A percentile compares a stretch with the other conserved stretches of the same genome.
Evolutionary conservation across 2,888 invertebrate genomes (phyloP).

Genomic region (Oegoconia quadripuncta): DNA sequence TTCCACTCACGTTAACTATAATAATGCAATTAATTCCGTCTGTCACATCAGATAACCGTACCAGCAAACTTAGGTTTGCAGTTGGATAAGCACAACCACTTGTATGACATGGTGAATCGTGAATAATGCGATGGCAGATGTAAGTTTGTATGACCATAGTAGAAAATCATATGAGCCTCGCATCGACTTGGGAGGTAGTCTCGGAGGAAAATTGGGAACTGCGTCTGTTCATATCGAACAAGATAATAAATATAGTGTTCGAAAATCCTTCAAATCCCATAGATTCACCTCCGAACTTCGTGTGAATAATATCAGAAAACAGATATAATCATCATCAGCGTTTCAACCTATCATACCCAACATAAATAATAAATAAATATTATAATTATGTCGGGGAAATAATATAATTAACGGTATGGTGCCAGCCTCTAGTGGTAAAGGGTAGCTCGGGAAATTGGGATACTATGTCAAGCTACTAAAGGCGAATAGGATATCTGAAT

Average conservation of each 20-base stretch:
- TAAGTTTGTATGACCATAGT: conserved; percentile 29
- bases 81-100: conserved; percentile 2
- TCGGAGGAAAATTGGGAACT: conserved; percentile 44
- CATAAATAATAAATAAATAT: no score
- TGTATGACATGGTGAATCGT: not conserved
- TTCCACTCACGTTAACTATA: conserved; percentile 54
- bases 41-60: conserved; percentile 49
- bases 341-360: no score
- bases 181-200: conserved; percentile 53
- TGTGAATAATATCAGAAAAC: no score
- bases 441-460: no score
- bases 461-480: no score
- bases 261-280: not conserved
- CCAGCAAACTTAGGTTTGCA: conserved; percentile 27
- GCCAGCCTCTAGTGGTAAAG: no score
- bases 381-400: no score
- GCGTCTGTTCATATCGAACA: no score
- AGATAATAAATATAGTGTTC: conserved; percentile 11
- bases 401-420: no score
- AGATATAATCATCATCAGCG: no score
- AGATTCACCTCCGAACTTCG: no score
- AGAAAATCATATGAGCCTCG: conserved; percentile 44
- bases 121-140: conserved; percentile 1
- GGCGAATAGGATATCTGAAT: no score
- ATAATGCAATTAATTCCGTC: conserved; percentile 75